Base-by-base conservation (phyloP, 1,140 invertebrate species). In the Asobara japonica region DNA sequence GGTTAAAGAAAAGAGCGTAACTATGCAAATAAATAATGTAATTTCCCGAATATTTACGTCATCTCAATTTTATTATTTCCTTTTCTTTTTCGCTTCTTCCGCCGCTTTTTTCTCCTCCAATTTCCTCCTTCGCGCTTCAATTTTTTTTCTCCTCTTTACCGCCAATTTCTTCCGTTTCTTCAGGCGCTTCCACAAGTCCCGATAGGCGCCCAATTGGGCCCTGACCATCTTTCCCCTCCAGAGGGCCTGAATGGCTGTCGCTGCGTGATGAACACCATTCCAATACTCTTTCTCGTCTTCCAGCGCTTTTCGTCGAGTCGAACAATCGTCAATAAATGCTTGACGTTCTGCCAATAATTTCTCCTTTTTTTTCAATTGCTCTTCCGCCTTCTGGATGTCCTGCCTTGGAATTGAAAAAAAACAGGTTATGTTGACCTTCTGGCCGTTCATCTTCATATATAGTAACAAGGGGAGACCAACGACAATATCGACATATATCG, bases 171-270 rank as follows among this genome's bases (percentile, higher is more conserved):
- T 76, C 5, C 69, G 61, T 27, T 75, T 77, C n/a, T 64, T 69
- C n/a, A 77, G 36, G 11, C 7, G 10, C 3, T 20, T 31, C 61
- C 68, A 71, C 0, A 83, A 30, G 7, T 65, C 70, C 36, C 74
- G 69, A 51, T 77, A 82, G 13, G 38, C 31, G 7, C 81, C 82
- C 41, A 86, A 74, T 72, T 78, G 51, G 16, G 81, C 66, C 38
- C 83, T 78, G 0, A 84, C 83, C 81, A 86, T 84, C 65, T 80
- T 75, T 5, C 83, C 82, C 72, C 74, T 79, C 82, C 82, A 84
- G 4, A 71, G 1, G 6, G 80, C 64, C 74, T 86, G 83, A 72
- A 86, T 84, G 5, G 77, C 38, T 1, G 73, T 80, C 13, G 83
- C 83, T 7, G 79, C 75, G 18, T 22, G 16, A 45, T 82, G 25